Percentiles rank a stretch among this genome's conserved stretches.
Conservation (phyloP, 2,888 invertebrate genomes). For the Pandemis cinnamomeana region DNA sequence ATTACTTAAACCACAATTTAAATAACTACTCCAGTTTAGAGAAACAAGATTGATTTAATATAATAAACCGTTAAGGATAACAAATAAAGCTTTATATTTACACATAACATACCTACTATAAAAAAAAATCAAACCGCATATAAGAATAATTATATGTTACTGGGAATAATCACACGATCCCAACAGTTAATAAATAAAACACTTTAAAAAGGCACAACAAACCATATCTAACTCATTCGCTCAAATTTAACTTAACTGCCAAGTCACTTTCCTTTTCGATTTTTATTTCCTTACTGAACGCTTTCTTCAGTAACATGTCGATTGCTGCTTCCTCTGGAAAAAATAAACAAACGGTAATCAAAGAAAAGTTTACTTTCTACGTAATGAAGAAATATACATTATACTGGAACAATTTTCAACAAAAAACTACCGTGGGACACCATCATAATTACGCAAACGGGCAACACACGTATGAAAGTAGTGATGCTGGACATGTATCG, state of each 20-base stretch:
- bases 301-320: constrained; percentile 83
- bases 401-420: no score
- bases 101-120: not conserved
- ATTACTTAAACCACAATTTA: not conserved
- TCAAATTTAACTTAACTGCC: constrained; percentile 73
- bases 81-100: constrained; percentile 32
- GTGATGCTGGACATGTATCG: no score
- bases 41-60: constrained; percentile 2
- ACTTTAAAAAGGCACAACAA: constrained; percentile 15
- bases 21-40: not conserved
- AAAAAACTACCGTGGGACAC: no score
- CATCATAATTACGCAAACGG: no score
- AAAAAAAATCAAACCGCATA: constrained; percentile 7
- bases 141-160: constrained; percentile 15
- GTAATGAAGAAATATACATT: no score
- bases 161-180: constrained; percentile 28
- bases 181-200: constrained; percentile 32
- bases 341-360: constrained; percentile 20
- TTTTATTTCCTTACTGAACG: constrained; percentile 82
- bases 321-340: constrained; percentile 86
- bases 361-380: not conserved
- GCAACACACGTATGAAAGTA: no score
- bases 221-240: constrained; percentile 49
- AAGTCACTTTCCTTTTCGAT: constrained; percentile 81
- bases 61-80: constrained; percentile 24